Base-by-base conservation (phyloP, 2,888 invertebrate genomes). In the Pediacus dermestoides region DNA sequence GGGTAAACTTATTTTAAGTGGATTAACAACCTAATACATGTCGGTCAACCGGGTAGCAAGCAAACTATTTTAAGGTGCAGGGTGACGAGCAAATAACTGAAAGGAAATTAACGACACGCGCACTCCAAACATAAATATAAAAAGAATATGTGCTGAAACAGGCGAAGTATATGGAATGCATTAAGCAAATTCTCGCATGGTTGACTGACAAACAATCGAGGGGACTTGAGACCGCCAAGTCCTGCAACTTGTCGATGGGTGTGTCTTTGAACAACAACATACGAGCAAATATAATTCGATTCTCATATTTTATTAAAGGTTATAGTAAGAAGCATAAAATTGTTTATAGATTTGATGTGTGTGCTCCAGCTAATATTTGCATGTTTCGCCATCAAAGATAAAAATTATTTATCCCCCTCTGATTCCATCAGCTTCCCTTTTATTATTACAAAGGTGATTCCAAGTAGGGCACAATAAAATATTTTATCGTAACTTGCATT, bases 101-200 rank as follows among this genome's bases (percentile, higher is more conserved):
- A 58, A 55, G 56, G 57, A 60, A 63, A 61, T 64, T 61, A 63
- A 61, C 52, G 61, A 58, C 62, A 63, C 57, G 55, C 57, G 60
- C 62, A 61, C n/a, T 53, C 53, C 58, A 50, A 57, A 50, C 58
- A 59, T 58, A 62, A 59, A 60, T 60, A 63, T 59, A 57, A 61
- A 46, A 60, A 58, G 57, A 57, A 61, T 58, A 58, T 58, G 58
- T 56, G 50, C 37, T 48, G 44, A 51, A 60, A 50, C 50, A 52
- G 52, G 22, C 44, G 46, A 51, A 57, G 47, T 23, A 39, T 57
- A 58, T 59, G 53, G 57, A 60, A 62, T 58, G 59, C 58, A 62
- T 60, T 62, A 61, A 54, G 61, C 59, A 62, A 61, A 61, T 62
- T 61, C 57, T 57, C 40, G 43, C 49, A 57, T 53, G 61, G 57